Conservation (phyloP, 2,888 invertebrate species). For the Brachylomia viminalis region DNA sequence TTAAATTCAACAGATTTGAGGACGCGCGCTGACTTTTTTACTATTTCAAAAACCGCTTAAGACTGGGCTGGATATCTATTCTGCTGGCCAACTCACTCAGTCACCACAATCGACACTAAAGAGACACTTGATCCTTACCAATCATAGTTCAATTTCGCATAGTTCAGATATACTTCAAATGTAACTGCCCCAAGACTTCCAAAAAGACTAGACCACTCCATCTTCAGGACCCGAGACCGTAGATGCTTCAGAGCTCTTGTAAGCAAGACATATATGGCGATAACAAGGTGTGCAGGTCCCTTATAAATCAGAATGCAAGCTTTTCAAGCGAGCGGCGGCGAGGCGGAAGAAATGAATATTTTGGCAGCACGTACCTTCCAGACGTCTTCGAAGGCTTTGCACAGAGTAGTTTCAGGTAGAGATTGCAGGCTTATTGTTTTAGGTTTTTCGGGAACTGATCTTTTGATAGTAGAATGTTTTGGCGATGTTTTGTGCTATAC, state of each 20-base stretch:
- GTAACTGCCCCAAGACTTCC: too few relatives aligned
- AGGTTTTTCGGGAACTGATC: background rate
- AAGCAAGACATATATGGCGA: constrained; percentile 56
- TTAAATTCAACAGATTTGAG: background rate
- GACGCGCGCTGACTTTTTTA: background rate
- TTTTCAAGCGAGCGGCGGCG: constrained; percentile 70
- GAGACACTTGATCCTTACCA: background rate
- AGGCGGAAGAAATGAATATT: constrained; percentile 84
- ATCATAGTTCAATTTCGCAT: background rate
- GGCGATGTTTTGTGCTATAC: background rate
- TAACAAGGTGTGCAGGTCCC: constrained; percentile 52
- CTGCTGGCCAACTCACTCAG: background rate
- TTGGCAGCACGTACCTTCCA: constrained; percentile 75
- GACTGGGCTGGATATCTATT: background rate
- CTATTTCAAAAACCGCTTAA: background rate
- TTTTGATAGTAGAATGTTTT: background rate
- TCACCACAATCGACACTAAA: background rate
- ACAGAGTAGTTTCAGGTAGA: constrained; percentile 49
- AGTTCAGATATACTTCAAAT: background rate
- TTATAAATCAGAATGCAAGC: constrained; percentile 66
- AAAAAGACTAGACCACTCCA: constrained; percentile 44
- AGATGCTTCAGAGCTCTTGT: constrained; percentile 28
- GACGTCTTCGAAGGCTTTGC: constrained; percentile 70
- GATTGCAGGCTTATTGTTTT: background rate
- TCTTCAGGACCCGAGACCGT: constrained; percentile 21